Evolutionary conservation across 2,797 vertebrate species (phyloP).

Genomic region (Myotis myotis): DNA sequence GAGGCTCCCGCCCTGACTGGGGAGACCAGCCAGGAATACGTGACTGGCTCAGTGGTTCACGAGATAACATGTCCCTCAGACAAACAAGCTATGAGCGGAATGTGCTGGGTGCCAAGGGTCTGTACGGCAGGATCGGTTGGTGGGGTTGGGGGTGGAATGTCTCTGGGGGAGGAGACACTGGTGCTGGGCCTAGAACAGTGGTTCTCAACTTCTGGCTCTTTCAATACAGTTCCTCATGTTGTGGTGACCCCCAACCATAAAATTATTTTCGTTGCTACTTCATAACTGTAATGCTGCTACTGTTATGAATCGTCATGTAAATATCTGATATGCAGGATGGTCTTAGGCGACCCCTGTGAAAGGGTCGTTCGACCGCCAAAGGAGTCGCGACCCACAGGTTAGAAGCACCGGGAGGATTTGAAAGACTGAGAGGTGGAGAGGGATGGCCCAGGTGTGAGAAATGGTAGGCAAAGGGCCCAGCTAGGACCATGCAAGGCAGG

Average conservation of each 20-base stretch:
- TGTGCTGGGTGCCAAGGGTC: not conserved
- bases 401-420: not conserved
- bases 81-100: not conserved
- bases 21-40: not conserved
- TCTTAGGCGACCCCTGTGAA: no score
- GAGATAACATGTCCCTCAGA: not conserved
- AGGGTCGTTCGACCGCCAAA: no score
- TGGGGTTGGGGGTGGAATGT: not conserved
- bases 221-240: no score
- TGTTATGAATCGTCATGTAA: no score
- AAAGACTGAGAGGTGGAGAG: not conserved
- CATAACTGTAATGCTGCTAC: no score
- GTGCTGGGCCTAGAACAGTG: not conserved
- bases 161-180: not conserved
- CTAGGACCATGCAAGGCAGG: not conserved
- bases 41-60: not conserved
- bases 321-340: no score
- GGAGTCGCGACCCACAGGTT: no score
- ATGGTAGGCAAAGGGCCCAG: not conserved
- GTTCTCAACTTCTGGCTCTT: no score
- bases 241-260: no score
- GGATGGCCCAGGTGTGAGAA: not conserved
- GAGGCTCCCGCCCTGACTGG: not conserved
- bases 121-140: not conserved
- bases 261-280: no score